Percentiles rank a stretch among this genome's conserved stretches.
Conservation (phyloP, 1,140 invertebrate species). For the Sesamia nonagrioides region DNA sequence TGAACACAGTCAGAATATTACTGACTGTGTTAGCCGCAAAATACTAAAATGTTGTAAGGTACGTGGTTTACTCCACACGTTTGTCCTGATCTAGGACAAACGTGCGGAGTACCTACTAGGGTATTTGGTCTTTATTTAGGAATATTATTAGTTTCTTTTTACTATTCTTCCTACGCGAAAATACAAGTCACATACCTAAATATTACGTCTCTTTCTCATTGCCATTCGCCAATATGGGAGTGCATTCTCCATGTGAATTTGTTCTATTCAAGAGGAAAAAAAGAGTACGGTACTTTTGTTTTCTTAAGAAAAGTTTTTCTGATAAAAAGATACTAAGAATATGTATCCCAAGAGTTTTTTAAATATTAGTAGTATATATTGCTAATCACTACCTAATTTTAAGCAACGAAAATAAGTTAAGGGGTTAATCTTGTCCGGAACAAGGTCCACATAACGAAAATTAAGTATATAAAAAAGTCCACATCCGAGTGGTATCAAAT, state of each 20-base stretch:
- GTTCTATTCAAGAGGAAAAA: not conserved
- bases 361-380: no score
- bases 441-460: slow-evolving; percentile 21
- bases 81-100: no score
- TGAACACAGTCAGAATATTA: no score
- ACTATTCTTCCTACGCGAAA: not conserved
- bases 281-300: not conserved
- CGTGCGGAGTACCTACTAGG: no score
- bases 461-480: slow-evolving; percentile 38
- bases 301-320: not conserved
- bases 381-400: no score
- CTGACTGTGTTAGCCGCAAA: no score
- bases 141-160: no score
- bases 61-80: no score
- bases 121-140: no score
- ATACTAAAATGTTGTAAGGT: no score
- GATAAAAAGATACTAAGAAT: not conserved
- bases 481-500: slow-evolving; percentile 48
- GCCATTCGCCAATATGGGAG: not conserved
- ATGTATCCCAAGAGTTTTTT: not conserved
- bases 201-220: not conserved
- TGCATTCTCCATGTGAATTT: not conserved
- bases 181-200: not conserved
- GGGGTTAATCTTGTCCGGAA: not conserved
- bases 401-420: no score